phyloP scores from a whole-genome alignment of 2,888 invertebrate genomes.

The Pandemis corylana region DNA sequence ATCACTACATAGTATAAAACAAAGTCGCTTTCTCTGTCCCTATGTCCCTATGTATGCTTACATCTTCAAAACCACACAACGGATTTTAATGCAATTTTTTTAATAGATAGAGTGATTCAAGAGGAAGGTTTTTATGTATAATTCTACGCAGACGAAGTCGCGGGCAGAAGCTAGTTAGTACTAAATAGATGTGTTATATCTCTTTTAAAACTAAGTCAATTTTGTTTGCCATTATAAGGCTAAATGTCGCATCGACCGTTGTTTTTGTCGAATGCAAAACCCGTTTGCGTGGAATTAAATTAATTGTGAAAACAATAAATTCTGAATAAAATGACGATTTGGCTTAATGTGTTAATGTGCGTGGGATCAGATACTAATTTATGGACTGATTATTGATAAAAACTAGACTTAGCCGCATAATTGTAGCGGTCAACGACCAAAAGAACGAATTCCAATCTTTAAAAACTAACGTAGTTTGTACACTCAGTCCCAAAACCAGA shows the following conservation, averaged over 20 bases:
- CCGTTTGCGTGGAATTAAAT: constrained; percentile 15
- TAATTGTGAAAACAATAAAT: constrained; percentile 33
- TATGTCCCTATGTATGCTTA: too few species aligned
- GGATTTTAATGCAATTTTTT: too few species aligned
- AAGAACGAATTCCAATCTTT: background rate
- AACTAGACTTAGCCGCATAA: constrained; percentile 2
- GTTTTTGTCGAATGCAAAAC: constrained; percentile 22
- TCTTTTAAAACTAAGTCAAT: background rate
- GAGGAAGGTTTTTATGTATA: too few species aligned
- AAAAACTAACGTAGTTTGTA: too few species aligned
- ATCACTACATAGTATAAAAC: too few species aligned
- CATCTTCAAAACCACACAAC: too few species aligned
- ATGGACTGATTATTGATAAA: constrained; percentile 17
- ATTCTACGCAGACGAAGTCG: too few species aligned
- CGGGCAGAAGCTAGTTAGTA: too few species aligned
- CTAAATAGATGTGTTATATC: background rate
- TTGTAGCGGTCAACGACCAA: background rate
- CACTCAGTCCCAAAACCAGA: too few species aligned
- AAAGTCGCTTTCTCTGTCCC: too few species aligned
- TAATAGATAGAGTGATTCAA: too few species aligned
- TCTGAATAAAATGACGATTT: constrained; percentile 11
- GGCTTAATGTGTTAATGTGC: constrained; percentile 26
- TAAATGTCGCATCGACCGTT: background rate
- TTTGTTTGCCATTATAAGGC: background rate
- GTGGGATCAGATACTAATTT: constrained; percentile 20